These are phyloP conservation scores for Rosalia funebris DNA, from an alignment of 2,888 invertebrate species.

Conservation along the genomic window DNA sequence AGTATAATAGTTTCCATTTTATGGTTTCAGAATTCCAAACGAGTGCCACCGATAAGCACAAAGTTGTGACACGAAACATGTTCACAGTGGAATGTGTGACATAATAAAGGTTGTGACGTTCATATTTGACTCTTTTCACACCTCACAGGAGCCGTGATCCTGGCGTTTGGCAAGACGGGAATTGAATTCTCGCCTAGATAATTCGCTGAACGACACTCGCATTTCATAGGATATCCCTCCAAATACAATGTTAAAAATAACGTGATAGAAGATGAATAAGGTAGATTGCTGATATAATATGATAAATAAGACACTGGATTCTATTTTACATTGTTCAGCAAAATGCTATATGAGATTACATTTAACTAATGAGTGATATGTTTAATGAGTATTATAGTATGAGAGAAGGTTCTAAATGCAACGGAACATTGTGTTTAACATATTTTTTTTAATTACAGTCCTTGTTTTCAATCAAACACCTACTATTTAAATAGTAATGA, in stretches of 20 bases:
- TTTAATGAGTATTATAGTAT: too few species aligned
- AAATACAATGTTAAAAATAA: background rate
- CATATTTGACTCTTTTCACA: constrained; percentile 47
- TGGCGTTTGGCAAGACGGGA: constrained; percentile 33
- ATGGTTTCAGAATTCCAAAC: background rate
- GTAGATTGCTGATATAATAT: too few species aligned
- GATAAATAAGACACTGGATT: too few species aligned
- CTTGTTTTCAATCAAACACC: too few species aligned
- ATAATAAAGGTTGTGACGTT: constrained; percentile 44
- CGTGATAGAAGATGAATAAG: background rate
- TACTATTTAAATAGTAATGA: too few species aligned
- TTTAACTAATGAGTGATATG: too few species aligned
- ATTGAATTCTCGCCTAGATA: constrained; percentile 36
- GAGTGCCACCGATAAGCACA: constrained; percentile 2
- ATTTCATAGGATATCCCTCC: constrained; percentile 4
- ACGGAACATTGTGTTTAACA: too few species aligned
- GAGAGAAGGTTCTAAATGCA: too few species aligned
- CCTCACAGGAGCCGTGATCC: constrained; percentile 43
- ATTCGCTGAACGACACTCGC: constrained; percentile 12
- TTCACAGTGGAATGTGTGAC: constrained; percentile 29
- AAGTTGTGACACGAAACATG: constrained; percentile 16
- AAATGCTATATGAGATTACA: too few species aligned
- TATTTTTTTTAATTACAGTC: too few species aligned
- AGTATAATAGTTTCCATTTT: too few species aligned
- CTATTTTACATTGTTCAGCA: too few species aligned